These are phyloP conservation scores for Danio kyathit DNA, from an alignment of 2,797 vertebrate genomes.

Conservation along the genomic window DNA sequence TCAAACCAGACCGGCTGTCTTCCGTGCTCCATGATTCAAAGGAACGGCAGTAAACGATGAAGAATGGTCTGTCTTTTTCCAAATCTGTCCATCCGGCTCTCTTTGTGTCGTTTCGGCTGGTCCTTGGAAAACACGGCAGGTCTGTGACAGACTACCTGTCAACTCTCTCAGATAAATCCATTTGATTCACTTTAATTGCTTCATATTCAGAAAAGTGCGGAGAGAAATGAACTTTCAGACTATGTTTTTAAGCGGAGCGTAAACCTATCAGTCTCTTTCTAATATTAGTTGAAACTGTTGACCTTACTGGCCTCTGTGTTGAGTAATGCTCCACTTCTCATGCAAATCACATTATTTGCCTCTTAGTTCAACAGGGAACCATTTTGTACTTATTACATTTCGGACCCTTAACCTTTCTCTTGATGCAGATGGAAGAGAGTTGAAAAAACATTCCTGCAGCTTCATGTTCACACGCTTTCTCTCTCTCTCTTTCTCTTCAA, in stretches of 20 bases:
- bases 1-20: slow-evolving; percentile 46
- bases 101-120: slow-evolving; percentile 40
- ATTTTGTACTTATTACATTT: slow-evolving; percentile 64
- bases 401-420: slow-evolving; percentile 61
- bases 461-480: neutral
- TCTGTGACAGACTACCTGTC: slow-evolving; percentile 66
- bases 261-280: slow-evolving; percentile 8
- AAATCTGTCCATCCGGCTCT: slow-evolving; percentile 51
- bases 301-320: slow-evolving; percentile 36
- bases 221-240: slow-evolving; percentile 47
- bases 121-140: slow-evolving; percentile 49
- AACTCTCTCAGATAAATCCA: slow-evolving; percentile 50
- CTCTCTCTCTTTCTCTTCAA: neutral
- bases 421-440: slow-evolving; percentile 17
- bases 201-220: slow-evolving; percentile 49
- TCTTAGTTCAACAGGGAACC: slow-evolving; percentile 45
- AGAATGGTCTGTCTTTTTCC: slow-evolving; percentile 39
- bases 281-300: slow-evolving; percentile 32
- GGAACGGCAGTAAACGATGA: slow-evolving; percentile 32
- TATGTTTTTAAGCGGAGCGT: slow-evolving; percentile 24
- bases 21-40: slow-evolving; percentile 42
- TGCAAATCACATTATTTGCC: slow-evolving; percentile 50
- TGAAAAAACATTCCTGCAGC: slow-evolving; percentile 40
- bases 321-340: slow-evolving; percentile 21
- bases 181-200: slow-evolving; percentile 68